Evolutionary conservation across 2,888 invertebrate species (phyloP), one percentile per base, ranked within the genome.

Genomic region (Penaeus monodon): DNA sequence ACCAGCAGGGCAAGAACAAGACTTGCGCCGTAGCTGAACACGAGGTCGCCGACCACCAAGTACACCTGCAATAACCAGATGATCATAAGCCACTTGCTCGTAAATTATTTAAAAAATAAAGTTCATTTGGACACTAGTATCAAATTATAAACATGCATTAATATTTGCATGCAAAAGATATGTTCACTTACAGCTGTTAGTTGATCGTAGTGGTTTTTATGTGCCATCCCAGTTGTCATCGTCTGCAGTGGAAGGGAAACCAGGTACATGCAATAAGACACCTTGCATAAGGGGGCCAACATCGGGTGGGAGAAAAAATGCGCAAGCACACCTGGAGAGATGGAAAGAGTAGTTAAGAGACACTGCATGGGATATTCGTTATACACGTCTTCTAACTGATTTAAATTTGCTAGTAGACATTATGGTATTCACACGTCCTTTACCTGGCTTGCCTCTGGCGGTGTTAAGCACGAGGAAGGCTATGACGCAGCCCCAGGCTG

Each of bases 261-360:
- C 66, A 88, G 80, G 87, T 70, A 88, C 80, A 84, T 78, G 68
- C 84, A 82, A 81, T 88, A 88, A 27, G 87, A 88, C 57, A 88
- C 65, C 24, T 84, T 80, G 44, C 84, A 84, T 29, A 84, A 74
- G 4, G 84, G 87, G 22, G 84, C 38, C 27, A 80, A 65, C 57
- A 83, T 49, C 22, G 74, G 83, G 29, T 80, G 74, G 4, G 87
- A 88, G 27, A 77, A 64, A 29, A 88, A 74, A 80, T 84, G 76
- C 22, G 80, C 79, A 33, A 79, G 12, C 49, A 81, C 73, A 33
- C 87, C 87, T 87, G 77, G 3, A 74, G 17, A 74, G 27, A 74
- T 38, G 38, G 24, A 74, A 33, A 33, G 12, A 29, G 29, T 29
- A 7, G 14, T 29, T 20, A 63, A 33, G 4, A 79, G 29, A 8